phyloP scores from a whole-genome alignment of 2,797 vertebrate species.

The Amphiprion clarkii region DNA sequence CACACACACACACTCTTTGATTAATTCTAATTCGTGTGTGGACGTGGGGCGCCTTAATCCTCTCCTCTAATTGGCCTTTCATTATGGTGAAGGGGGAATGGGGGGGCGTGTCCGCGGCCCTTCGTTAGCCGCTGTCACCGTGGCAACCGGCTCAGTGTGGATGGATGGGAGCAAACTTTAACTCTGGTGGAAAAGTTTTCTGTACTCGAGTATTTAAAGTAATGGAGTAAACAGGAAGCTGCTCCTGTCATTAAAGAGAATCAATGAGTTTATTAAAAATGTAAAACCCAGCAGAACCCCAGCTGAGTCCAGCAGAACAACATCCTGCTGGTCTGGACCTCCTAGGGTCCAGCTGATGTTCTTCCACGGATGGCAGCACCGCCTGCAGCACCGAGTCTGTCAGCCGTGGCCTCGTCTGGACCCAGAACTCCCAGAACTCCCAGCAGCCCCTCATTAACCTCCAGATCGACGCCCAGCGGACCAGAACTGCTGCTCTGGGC shows the following conservation, averaged over 20 bases:
- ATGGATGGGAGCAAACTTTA: conserved; percentile 53
- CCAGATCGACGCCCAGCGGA: too few relatives aligned
- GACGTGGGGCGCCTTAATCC: conserved; percentile 75
- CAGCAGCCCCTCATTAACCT: conserved; percentile 40
- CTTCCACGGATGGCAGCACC: conserved; percentile 32
- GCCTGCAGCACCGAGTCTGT: conserved; percentile 48
- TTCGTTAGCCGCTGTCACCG: conserved; percentile 72
- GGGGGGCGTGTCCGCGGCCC: conserved; percentile 70
- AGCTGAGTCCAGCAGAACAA: too few relatives aligned
- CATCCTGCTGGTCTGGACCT: too few relatives aligned
- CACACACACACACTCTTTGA: conserved; percentile 61
- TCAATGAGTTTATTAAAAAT: too few relatives aligned
- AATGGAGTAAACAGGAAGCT: too few relatives aligned
- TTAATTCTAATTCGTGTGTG: conserved; percentile 83
- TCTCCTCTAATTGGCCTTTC: conserved; percentile 74
- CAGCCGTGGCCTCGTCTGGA: conserved; percentile 39
- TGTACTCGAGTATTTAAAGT: too few relatives aligned
- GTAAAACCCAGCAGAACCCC: too few relatives aligned
- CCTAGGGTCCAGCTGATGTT: not conserved
- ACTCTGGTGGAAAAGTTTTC: not conserved
- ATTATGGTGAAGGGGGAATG: conserved; percentile 53
- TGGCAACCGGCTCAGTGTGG: conserved; percentile 34
- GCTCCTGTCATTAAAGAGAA: too few relatives aligned
- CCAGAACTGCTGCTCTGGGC: too few relatives aligned
- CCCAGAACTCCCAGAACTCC: conserved; percentile 7